Evolutionary conservation across 2,888 invertebrate species (phyloP), one percentile per base, ranked within the genome.

Genomic region (Drosophila robusta): DNA sequence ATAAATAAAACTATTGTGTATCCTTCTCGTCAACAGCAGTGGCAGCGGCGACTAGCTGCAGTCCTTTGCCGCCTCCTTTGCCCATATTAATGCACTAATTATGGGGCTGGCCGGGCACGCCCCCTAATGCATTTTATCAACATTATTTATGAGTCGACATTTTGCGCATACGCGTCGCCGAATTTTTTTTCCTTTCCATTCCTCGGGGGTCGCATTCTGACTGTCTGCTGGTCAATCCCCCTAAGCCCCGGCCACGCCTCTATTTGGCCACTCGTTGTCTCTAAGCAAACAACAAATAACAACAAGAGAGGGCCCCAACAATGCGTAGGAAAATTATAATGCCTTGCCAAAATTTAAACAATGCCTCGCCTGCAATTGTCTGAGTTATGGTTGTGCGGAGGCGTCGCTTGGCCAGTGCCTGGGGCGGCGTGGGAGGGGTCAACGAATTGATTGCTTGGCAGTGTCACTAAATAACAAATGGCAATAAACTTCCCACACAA

Each of bases 341-440:
- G 66, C 70, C 67, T 64, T 81, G 88, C 82, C 88, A 87, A 89
- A 83, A 89, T 78, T 89, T 81, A 72, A 89, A 87, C 89, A 83
- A 83, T 68, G 79, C 60, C 66, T 55, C 65, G 64, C 63, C 83
- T 69, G 58, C 65, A 68, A 58, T 73, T 62, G 47, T 58, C 50
- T 80, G 77, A 83, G 45, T 80, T 83, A 83, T 79, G 63, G 45
- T 38, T 54, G 36, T 47, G 85, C 56, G 73, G 47, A 49, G 60
- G 76, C 70, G 64, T 38, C 9, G 22, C 9, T 29, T 29, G 32
- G 24, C 18, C 32, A 34, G 4, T 18, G 14, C 8, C 16, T 14
- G n/a, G 32, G n/a, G n/a, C 14, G 45, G 9, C 12, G 1, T 0
- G 18, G 8, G 39, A 49, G 12, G 14, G 9, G 29, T 8, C 32